These are phyloP conservation scores for Perca flavescens DNA, from an alignment of 2,113 vertebrate species.

Conservation along the genomic window DNA sequence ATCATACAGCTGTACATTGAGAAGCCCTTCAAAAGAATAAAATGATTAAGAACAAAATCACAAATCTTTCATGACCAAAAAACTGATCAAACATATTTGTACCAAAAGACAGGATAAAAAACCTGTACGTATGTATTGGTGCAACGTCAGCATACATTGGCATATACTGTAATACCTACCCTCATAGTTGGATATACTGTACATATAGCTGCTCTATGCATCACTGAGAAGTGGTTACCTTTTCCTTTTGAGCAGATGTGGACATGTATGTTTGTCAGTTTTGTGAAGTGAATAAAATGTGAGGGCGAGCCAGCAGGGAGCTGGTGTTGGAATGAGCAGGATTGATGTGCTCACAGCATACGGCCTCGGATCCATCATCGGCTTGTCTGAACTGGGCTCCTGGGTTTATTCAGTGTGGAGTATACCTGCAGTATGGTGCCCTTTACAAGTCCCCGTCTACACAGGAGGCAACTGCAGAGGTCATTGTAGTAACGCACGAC, in stretches of 20 bases:
- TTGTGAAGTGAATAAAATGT: slow-evolving; percentile 68
- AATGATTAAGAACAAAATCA: background rate
- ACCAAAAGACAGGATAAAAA: background rate
- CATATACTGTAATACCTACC: background rate
- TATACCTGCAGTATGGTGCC: slow-evolving; percentile 52
- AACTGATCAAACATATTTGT: background rate
- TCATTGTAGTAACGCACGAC: slow-evolving; percentile 46
- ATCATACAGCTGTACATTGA: background rate
- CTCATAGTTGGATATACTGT: background rate
- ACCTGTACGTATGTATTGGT: background rate
- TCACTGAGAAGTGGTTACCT: background rate
- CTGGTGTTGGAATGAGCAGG: slow-evolving; percentile 69
- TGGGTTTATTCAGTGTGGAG: slow-evolving; percentile 45
- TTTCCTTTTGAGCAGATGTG: slow-evolving; percentile 46
- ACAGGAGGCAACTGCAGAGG: slow-evolving; percentile 55
- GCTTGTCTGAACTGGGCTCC: slow-evolving; percentile 59
- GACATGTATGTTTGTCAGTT: slow-evolving; percentile 48
- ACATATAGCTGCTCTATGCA: background rate
- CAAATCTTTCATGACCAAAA: background rate
- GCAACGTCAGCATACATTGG: background rate
- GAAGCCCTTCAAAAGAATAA: background rate
- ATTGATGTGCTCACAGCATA: slow-evolving; percentile 77
- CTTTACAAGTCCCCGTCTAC: slow-evolving; percentile 59
- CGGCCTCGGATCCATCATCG: slow-evolving; percentile 66
- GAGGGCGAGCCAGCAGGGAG: slow-evolving; percentile 77